These are phyloP conservation scores for Strigamia transsilvanica DNA, from an alignment of 2,888 invertebrate species.

Conservation along the genomic window DNA sequence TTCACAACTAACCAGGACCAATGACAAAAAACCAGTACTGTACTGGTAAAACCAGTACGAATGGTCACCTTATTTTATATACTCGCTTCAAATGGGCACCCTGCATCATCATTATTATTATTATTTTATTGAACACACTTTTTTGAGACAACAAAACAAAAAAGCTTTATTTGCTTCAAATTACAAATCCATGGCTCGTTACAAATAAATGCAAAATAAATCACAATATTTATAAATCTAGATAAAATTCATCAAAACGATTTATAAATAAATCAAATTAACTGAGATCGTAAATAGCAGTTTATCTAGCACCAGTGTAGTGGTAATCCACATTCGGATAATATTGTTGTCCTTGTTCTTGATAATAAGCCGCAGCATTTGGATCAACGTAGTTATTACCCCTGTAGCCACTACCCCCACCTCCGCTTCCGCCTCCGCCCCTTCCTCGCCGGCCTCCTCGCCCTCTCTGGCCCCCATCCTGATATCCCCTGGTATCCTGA, in stretches of 20 bases:
- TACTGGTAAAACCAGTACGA: too few relatives aligned
- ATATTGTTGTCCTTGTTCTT: not conserved
- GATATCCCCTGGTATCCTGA: not conserved
- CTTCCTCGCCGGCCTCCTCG: not conserved
- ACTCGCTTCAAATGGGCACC: too few relatives aligned
- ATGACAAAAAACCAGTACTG: too few relatives aligned
- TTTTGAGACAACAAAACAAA: too few relatives aligned
- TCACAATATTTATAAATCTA: not conserved
- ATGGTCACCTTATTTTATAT: too few relatives aligned
- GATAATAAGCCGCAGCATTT: not conserved
- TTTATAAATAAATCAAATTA: not conserved
- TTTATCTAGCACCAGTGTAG: not conserved
- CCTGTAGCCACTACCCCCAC: constrained; percentile 21
- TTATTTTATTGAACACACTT: too few relatives aligned
- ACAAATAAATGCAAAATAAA: not conserved
- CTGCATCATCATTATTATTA: too few relatives aligned
- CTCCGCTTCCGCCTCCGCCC: constrained; percentile 31
- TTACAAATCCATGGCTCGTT: too few relatives aligned
- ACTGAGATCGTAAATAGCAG: not conserved
- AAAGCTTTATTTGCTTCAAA: too few relatives aligned
- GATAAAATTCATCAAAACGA: not conserved
- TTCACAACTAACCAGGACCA: too few relatives aligned
- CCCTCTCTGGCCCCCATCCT: constrained; percentile 23
- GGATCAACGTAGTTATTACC: constrained; percentile 13
- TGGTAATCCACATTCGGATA: constrained; percentile 12